Evolutionary conservation across 2,113 vertebrate species (phyloP), one percentile per base, ranked within the genome.

Genomic region (Herpailurus yagouaroundi): DNA sequence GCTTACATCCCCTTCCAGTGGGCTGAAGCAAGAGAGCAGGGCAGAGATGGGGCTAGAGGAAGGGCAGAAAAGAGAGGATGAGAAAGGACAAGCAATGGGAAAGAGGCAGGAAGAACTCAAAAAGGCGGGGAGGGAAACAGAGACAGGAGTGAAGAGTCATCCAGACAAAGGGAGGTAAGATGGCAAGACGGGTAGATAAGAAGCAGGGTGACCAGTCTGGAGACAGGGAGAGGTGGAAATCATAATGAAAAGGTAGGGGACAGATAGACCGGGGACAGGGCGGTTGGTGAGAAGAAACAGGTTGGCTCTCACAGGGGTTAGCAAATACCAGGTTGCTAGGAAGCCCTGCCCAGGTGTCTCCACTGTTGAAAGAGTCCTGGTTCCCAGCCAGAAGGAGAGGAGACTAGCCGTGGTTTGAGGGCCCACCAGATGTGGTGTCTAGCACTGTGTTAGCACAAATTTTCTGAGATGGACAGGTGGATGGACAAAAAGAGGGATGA

Each of bases 121-220:
- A 74, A 95, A 64, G 93, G 93, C 90, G 95, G 92, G 93, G 48
- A 60, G 81, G 57, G 7, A 83, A 36, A 41, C 33, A 41, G 81
- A 89, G 31, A 64, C 55, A 94, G 97, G 97, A 97, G 92, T 95
- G 94, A 98, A 96, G 95, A 96, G 98, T 94, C 84, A 68, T 73
- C 92, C 0, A 0, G 64, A 97, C 52, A 96, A 94, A 96, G 95
- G 95, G 91, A 86, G 52, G 23, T 76, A 71, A 79, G 88, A 52
- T 66, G 91, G 88, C 0, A 91, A 91, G 96, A 27, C 81, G 31
- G 41, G 36, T 68, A 89, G 82, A 84, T 92, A 89, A 97, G 86
- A 0, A 91, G 63, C 76, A 8, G 68, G 21, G 71, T 36, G 33
- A 60, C 80, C 80, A 80, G 18, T 45, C 19, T 79, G 50, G 79